Base-by-base conservation (phyloP, 2,888 invertebrate genomes). In the Lysandra coridon region DNA sequence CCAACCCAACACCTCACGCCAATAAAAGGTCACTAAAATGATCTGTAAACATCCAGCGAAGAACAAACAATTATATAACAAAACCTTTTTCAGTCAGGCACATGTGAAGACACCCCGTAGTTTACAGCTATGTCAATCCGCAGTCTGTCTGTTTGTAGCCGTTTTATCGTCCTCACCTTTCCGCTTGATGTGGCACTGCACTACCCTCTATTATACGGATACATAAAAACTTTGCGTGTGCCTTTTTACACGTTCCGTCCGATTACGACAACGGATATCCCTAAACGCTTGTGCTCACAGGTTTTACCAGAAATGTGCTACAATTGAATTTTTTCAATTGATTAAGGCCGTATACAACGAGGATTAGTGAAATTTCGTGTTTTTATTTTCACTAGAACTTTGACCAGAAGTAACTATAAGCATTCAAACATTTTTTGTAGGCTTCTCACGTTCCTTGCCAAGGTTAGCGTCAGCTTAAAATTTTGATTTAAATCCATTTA, bases 151-250 rank as follows among this genome's bases (percentile, higher is more conserved):
- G 84, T 87, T 87, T 85, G 87, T 86, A 82, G 86, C 85, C 80
- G 82, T 87, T 89, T 88, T 88, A 89, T 84, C 83, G 85, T 85
- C 85, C 84, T 84, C 88, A 88, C 88, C 88, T 88, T 81, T 75
- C 83, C 82, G 82, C 78, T 85, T 88, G 87, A 89, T 89, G 89
- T 85, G 81, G 74, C 84, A 83, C 83, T 88, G 89, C 89, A 89
- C 88, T 90, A 87, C 86, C 85, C 80, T 80, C 83, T 82, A 85
- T 84, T 84, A 82, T 83, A 82, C 82, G 78, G 75, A 60, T 73
- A 73, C 44, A 79, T 64, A 79, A 75, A 79, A 79, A 75, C 62
- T 79, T 79, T 75, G 53, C 53, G 76, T 76, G 76, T 17, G 44
- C 75, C 75, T 75, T 75, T 75, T 49, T 49, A 30, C 75, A 30